A percentile compares a stretch with the other conserved stretches of the same genome.
These are phyloP conservation scores for Oryzias javanicus DNA, from an alignment of 2,113 vertebrate genomes.

Conservation along the genomic window DNA sequence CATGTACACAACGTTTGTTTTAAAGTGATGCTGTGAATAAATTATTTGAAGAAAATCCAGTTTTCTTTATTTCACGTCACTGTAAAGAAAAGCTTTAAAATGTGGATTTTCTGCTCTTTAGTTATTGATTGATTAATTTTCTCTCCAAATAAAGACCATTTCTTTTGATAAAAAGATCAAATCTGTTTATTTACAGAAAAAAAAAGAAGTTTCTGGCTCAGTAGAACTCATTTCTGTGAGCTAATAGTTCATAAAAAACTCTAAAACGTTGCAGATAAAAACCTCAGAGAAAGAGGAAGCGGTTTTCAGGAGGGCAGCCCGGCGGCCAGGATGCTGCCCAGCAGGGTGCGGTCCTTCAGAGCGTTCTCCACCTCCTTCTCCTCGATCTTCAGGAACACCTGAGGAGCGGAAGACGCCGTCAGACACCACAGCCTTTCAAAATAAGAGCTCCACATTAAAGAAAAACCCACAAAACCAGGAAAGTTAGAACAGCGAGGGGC, in stretches of 20 bases:
- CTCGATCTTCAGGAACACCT: constrained; percentile 91
- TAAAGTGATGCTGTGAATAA: constrained; percentile 65
- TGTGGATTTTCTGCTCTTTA: neutral
- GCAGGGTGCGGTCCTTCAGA: constrained; percentile 84
- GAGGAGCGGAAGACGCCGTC: constrained; percentile 2
- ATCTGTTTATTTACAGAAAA: no score
- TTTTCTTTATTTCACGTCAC: constrained; percentile 15
- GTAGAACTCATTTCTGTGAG: neutral
- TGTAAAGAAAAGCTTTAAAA: constrained; percentile 8
- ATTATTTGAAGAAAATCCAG: constrained; percentile 55
- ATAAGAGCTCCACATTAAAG: no score
- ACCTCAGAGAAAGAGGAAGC: neutral
- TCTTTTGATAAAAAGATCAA: no score
- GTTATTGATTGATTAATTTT: no score
- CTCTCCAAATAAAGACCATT: no score
- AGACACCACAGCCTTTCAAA: no score
- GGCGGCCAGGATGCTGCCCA: constrained; percentile 85
- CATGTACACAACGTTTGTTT: constrained; percentile 49
- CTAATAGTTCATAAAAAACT: neutral
- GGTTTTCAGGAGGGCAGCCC: constrained; percentile 72
- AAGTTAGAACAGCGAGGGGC: no score
- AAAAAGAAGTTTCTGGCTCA: neutral
- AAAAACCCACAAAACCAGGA: no score
- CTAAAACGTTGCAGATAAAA: neutral
- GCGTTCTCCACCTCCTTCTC: constrained; percentile 85